Base-by-base conservation (phyloP, 2,888 invertebrate species). In the Idaea straminata region DNA sequence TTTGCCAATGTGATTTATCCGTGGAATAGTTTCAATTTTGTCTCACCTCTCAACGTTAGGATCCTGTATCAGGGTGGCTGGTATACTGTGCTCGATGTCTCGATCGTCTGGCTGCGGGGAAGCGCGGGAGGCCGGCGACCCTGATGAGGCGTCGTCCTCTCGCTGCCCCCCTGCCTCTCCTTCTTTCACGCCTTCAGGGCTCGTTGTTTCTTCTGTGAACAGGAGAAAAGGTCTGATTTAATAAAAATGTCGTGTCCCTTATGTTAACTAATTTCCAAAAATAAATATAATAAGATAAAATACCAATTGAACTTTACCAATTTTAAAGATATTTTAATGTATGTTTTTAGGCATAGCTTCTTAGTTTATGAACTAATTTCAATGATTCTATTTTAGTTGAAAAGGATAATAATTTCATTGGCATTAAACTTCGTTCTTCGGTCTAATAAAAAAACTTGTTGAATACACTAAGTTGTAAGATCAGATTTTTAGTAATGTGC, bases 111-210 rank as follows among this genome's bases (percentile, higher is more conserved):
- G 87, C 61, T 85, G 84, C 69, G 87, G 89, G 73, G 90, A 87
- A 71, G 85, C 82, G 79, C 81, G 84, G 76, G 85, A 83, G 62
- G 80, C 83, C 67, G 83, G 85, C 75, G 84, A 86, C 66, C 82
- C 88, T 63, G 94, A 91, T 69, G 92, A 92, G 35, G 88, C 92
- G 72, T 89, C 93, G 57, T 75, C 92, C 85, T 74, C 92, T 87
- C 77, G 89, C 91, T 85, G 91, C 86, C 85, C 88, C 85, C 84
- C 85, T 72, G 85, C 88, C 73, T 92, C 93, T 10, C 83, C 77
- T 77, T 94, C 92, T 83, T 94, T 94, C 85, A 94, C 94, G 83
- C 94, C 94, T 69, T 92, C 94, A 76, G 94, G 94, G 76, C 94
- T 94, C 70, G 93, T 94, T 73, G 94, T 93, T 83, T 94, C 94